Evolutionary conservation across 37 sponge, comb jelly and placozoan species (phyloP).

Genomic region (Bolinopsis microptera): DNA sequence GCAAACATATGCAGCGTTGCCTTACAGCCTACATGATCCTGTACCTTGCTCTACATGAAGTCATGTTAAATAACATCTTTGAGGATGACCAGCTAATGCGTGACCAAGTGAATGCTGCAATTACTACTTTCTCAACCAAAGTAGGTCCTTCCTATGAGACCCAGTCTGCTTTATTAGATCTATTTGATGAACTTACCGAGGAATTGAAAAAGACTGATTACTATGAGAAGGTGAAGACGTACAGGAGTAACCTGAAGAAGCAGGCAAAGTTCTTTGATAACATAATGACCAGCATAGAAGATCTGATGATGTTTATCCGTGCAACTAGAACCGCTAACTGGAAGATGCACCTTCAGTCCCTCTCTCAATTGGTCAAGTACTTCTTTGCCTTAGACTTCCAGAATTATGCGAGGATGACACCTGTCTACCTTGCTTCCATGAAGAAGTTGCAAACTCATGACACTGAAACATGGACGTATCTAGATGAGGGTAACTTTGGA

Average conservation of each 20-base stretch:
- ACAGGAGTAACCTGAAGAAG: neutral
- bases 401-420: neutral
- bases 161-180: neutral
- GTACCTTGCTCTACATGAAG: neutral
- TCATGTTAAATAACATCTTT: neutral
- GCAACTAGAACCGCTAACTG: neutral
- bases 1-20: neutral
- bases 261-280: neutral
- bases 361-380: neutral
- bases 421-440: neutral
- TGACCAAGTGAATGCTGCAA: neutral
- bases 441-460: neutral
- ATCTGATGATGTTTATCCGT: neutral
- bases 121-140: neutral
- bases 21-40: neutral
- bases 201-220: neutral
- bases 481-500: neutral
- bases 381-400: too few species aligned
- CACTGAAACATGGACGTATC: neutral
- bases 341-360: neutral
- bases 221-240: neutral
- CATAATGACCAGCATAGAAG: neutral
- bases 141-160: too few species aligned
- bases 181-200: neutral
- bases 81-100: neutral